Base-by-base conservation (phyloP, 2,888 invertebrate genomes). In the Platypus cylindrus region DNA sequence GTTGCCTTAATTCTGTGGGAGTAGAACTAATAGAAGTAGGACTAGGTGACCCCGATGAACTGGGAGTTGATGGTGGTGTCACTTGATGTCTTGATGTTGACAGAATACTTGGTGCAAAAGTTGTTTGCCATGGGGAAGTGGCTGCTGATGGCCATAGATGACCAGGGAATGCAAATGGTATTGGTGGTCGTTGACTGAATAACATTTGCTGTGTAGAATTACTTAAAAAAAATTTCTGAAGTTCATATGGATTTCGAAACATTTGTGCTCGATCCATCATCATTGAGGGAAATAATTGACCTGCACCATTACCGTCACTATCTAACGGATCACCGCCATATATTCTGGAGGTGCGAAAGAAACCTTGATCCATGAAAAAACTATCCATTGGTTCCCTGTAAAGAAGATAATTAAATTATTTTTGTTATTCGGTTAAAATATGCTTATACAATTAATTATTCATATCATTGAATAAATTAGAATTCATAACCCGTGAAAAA, bases 281-380 rank as follows among this genome's bases (percentile, higher is more conserved):
- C 8, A 65, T 64, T 2, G 66, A 65, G 2, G 64, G 63, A 48
- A 66, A 64, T 17, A 66, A 54, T 3, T 60, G 60, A 27, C 55
- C 56, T 18, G 60, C 58, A 50, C 64, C 64, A 48, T 62, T 62
- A 48, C 62, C 61, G 43, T 63, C 65, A 13, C 64, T 66, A 51
- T 61, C 71, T 53, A 61, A 64, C 32, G 66, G 61, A 46, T 71
- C 70, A 34, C 75, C 71, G 4, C 77, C 61, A 53, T 70, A 71
- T 3, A 72, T 64, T 17, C 71, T 62, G 2, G 72, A 66, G 3
- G 70, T 68, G 24, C 73, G 71, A 9, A 81, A 66, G 51, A 81
- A 67, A 53, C 80, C 80, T 54, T 82, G 81, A 53, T 82, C 81
- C 70, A 80, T 77, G 57, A 82, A 66, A 65, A 83, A 73, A 50